Conservation (phyloP, 2,888 invertebrate species). For the Hoplodrina blanda region DNA sequence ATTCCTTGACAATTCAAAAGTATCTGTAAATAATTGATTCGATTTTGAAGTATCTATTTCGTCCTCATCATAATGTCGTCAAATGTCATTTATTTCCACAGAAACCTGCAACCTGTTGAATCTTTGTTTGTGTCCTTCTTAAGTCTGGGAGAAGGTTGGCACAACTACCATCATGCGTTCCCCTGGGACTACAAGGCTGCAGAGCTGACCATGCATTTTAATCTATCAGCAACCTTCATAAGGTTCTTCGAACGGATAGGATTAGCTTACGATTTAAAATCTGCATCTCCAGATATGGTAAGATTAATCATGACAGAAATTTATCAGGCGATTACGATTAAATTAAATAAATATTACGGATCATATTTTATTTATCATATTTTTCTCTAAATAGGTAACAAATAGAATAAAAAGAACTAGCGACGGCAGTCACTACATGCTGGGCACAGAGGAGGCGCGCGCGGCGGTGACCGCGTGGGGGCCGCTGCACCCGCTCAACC, state of each 20-base stretch:
- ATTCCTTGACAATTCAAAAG: too few species aligned
- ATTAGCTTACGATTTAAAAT: constrained; percentile 92
- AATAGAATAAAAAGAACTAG: constrained; percentile 92
- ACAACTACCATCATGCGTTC: constrained; percentile 98
- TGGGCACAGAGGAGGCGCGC: constrained; percentile 82
- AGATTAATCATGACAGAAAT: constrained; percentile 1
- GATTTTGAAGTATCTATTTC: too few species aligned
- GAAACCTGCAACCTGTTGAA: constrained; percentile 94
- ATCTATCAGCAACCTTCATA: constrained; percentile 92
- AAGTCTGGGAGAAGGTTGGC: constrained; percentile 96
- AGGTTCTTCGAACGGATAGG: constrained; percentile 91
- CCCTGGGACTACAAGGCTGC: constrained; percentile 98
- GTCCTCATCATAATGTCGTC: too few species aligned
- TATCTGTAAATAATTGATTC: too few species aligned
- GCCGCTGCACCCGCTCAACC: constrained; percentile 83
- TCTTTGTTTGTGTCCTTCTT: constrained; percentile 93
- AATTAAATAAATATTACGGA: too few species aligned
- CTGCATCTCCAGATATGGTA: constrained; percentile 82
- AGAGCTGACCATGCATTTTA: constrained; percentile 92
- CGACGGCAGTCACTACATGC: constrained; percentile 91
- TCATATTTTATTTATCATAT: too few species aligned
- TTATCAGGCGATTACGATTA: too few species aligned
- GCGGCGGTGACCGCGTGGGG: constrained; percentile 77
- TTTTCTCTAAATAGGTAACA: constrained; percentile 77
- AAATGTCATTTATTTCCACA: constrained; percentile 67